Evolutionary conservation across 2,113 vertebrate genomes (phyloP).

Genomic region (Eolophus roseicapilla): DNA sequence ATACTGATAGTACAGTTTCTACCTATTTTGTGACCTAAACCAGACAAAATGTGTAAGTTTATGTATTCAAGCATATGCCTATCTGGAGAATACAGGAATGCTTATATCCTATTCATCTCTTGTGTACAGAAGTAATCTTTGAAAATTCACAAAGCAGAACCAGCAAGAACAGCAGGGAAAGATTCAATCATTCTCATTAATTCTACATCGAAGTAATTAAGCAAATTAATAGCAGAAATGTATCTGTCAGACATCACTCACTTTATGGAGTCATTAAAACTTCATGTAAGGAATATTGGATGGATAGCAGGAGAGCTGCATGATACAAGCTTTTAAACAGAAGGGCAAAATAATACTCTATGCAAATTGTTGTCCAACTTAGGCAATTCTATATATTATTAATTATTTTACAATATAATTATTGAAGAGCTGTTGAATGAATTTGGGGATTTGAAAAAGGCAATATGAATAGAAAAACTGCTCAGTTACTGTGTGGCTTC

Average conservation of each 20-base stretch:
- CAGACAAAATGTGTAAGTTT: background rate
- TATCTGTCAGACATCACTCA: background rate
- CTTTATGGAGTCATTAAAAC: background rate
- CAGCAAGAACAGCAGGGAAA: background rate
- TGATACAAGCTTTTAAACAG: background rate
- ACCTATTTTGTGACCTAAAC: background rate
- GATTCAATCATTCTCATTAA: background rate
- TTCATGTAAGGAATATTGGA: background rate
- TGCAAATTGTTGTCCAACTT: background rate
- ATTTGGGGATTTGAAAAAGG: background rate
- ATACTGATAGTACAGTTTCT: background rate
- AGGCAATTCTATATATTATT: background rate
- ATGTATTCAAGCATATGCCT: background rate
- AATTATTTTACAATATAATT: background rate
- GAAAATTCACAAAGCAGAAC: background rate
- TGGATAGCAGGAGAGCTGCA: background rate
- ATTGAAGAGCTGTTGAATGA: background rate
- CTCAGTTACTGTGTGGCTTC: background rate
- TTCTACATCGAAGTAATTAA: background rate
- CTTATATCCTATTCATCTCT: background rate
- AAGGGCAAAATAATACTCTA: background rate
- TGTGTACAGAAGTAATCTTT: background rate
- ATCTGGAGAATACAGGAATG: background rate
- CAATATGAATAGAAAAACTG: background rate
- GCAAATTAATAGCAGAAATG: background rate